Evolutionary conservation across 1,140 invertebrate species (phyloP).

Genomic region (Drosophila ironensis): DNA sequence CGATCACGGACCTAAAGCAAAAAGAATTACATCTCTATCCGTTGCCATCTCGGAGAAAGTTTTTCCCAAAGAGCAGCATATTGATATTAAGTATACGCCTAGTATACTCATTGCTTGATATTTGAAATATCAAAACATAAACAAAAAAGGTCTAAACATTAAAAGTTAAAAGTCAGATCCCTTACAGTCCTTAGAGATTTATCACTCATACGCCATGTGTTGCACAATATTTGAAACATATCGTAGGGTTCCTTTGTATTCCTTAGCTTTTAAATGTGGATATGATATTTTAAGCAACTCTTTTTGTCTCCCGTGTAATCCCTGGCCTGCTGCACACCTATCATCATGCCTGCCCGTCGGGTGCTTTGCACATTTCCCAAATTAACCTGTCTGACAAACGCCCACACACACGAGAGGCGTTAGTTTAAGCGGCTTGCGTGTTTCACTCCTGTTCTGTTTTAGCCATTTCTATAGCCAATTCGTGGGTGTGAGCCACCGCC

Average conservation of each 20-base stretch:
- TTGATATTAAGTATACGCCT: background rate
- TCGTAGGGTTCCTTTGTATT: too few relatives aligned
- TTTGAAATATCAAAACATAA: background rate
- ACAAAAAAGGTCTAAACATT: too few relatives aligned
- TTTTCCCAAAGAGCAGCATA: too few relatives aligned
- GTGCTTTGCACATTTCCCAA: slow-evolving; percentile 57
- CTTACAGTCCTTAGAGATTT: too few relatives aligned
- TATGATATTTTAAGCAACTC: background rate
- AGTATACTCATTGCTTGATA: background rate
- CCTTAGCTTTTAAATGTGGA: too few relatives aligned
- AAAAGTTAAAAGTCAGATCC: too few relatives aligned
- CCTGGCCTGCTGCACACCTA: slow-evolving; percentile 2
- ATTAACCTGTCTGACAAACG: slow-evolving; percentile 48
- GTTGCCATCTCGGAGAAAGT: too few relatives aligned
- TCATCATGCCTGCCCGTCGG: slow-evolving; percentile 3
- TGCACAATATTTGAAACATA: too few relatives aligned
- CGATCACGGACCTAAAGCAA: too few relatives aligned
- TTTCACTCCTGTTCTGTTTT: slow-evolving; percentile 42
- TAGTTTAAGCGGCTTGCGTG: slow-evolving; percentile 68
- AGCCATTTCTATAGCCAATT: slow-evolving; percentile 30
- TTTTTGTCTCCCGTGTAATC: background rate
- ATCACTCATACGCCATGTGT: too few relatives aligned
- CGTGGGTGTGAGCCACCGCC: background rate
- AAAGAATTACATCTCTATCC: too few relatives aligned
- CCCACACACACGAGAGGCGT: slow-evolving; percentile 12